These are phyloP conservation scores for Melanogrammus aeglefinus DNA, from an alignment of 2,797 vertebrate genomes.

Conservation along the genomic window DNA sequence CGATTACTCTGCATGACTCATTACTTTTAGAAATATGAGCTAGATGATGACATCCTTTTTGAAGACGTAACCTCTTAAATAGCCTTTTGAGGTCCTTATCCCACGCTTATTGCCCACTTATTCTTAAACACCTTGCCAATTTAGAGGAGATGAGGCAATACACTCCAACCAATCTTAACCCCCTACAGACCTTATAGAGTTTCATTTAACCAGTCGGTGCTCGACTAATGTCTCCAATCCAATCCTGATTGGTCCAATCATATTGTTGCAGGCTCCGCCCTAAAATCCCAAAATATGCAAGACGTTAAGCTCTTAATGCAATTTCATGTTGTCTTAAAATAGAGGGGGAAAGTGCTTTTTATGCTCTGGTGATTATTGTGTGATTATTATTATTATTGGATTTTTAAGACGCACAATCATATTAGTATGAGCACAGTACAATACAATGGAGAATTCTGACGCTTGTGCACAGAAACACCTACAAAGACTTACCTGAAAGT, in stretches of 20 bases:
- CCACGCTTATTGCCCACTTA: neutral
- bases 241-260: constrained; percentile 2
- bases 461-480: neutral
- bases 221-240: neutral
- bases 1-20: neutral
- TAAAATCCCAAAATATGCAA: neutral
- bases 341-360: neutral
- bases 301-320: neutral
- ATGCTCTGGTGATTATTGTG: neutral
- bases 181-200: neutral
- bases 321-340: constrained; percentile 1
- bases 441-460: neutral
- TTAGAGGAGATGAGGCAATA: neutral
- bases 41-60: neutral
- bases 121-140: neutral
- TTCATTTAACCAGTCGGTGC: neutral
- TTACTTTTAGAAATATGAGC: neutral
- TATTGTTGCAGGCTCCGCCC: neutral
- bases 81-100: neutral
- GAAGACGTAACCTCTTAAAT: neutral
- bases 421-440: neutral
- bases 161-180: neutral
- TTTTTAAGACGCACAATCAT: neutral
- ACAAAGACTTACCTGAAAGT: neutral
- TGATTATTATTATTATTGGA: neutral